Evolutionary conservation across 2,888 invertebrate genomes (phyloP), one percentile per base, ranked within the genome.

Genomic region (Netelia virgata): DNA sequence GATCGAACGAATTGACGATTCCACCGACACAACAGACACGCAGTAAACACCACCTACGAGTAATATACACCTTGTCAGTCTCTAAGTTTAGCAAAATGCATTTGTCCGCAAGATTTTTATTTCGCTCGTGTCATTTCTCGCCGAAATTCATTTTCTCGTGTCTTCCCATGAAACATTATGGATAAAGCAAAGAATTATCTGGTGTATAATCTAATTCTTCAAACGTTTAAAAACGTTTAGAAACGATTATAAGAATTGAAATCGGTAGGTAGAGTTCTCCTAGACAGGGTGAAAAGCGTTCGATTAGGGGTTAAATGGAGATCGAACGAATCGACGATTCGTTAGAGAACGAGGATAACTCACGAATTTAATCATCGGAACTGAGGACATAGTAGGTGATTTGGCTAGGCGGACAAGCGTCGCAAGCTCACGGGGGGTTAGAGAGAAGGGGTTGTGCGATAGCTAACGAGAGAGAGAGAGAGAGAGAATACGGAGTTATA

Each of bases 351-450:
- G 70, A 70, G 77, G 77, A 81, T 72, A 68, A 55, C 66, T 72
- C 76, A 61, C 79, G 73, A 84, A 86, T 83, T 84, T 86, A 87
- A 85, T 84, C 79, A 78, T 76, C 69, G 77, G 81, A 73, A 82
- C 80, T 80, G 80, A 87, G 79, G 81, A 84, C 69, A 20, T 73
- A 77, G 83, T 61, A 72, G 85, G 73, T 63, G 81, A 81, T 75
- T 81, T 76, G 79, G 81, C 53, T 86, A 77, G 88, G 85, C 86
- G 77, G 88, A 85, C 85, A 88, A 87, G 86, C 85, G 86, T 86
- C 86, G 69, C 85, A 80, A 86, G 86, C 85, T 78, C 87, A 86
- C 74, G 80, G 87, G 86, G 86, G 28, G 28, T 23, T 28, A 20
- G 79, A 70, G 43, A 57, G 70, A 80, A 73, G 79, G 41, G 80